phyloP scores from a whole-genome alignment of 1,140 invertebrate species.

The Hypsibius dujardini region DNA sequence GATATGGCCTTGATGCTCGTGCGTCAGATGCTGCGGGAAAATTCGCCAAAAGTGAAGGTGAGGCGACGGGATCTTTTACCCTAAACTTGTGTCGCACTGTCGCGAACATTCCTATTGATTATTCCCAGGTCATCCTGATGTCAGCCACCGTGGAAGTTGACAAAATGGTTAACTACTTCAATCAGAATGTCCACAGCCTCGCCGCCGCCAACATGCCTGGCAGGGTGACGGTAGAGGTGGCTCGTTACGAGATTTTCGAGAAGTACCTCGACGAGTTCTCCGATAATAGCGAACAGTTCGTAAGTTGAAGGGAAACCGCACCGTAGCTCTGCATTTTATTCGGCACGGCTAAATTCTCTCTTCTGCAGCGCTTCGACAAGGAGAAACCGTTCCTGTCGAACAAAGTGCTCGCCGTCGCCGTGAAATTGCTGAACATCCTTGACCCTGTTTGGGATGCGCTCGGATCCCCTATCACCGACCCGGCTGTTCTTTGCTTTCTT shows the following conservation, averaged over 20 bases:
- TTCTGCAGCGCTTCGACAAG: not conserved
- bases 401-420: not conserved
- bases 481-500: not conserved
- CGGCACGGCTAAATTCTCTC: not conserved
- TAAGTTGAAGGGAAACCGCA: not conserved
- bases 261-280: conserved; percentile 1
- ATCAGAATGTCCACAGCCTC: conserved; percentile 7
- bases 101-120: conserved; percentile 11
- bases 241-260: not conserved
- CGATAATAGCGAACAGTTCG: not conserved
- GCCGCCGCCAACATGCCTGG: not conserved
- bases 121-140: conserved; percentile 41
- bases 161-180: conserved; percentile 41
- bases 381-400: not conserved
- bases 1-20: conserved; percentile 75
- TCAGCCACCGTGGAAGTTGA: conserved; percentile 40
- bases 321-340: not conserved
- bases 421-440: not conserved
- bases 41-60: conserved; percentile 49
- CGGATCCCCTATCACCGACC: not conserved
- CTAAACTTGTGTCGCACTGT: not conserved
- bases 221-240: not conserved
- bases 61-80: not conserved
- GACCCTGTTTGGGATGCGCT: not conserved
- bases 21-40: conserved; percentile 49